phyloP scores from a whole-genome alignment of 1,140 invertebrate species.

The Philotrypesis tridentata region DNA sequence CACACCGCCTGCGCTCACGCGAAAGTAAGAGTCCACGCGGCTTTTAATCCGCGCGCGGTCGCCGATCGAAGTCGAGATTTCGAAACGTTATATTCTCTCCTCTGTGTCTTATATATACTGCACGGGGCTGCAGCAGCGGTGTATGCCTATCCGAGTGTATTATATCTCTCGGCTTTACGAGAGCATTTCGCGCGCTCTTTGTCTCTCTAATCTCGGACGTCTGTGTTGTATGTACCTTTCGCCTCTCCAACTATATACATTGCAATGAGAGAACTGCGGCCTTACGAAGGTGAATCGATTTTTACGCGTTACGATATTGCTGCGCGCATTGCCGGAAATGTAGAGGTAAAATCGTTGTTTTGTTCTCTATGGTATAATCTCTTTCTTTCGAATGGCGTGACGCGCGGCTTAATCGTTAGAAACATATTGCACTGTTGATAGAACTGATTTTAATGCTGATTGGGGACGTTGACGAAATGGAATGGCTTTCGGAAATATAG shows the following conservation, averaged over 20 bases:
- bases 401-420: too few species aligned
- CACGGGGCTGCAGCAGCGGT: too few species aligned
- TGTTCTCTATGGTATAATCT: too few species aligned
- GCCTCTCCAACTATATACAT: neutral
- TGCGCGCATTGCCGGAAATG: neutral
- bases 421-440: too few species aligned
- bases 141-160: neutral
- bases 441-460: too few species aligned
- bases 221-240: neutral
- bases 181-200: neutral
- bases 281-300: neutral
- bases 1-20: neutral
- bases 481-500: too few species aligned
- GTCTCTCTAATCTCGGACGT: neutral
- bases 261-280: neutral
- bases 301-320: neutral
- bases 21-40: constrained; percentile 7
- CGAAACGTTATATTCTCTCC: constrained; percentile 1
- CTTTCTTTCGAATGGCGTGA: too few species aligned
- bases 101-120: too few species aligned
- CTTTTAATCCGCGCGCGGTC: neutral
- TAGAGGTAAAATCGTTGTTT: neutral
- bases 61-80: neutral
- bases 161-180: neutral
- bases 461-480: too few species aligned